Conservation (phyloP, 2,113 vertebrate genomes). For the Notothenia rossii region DNA sequence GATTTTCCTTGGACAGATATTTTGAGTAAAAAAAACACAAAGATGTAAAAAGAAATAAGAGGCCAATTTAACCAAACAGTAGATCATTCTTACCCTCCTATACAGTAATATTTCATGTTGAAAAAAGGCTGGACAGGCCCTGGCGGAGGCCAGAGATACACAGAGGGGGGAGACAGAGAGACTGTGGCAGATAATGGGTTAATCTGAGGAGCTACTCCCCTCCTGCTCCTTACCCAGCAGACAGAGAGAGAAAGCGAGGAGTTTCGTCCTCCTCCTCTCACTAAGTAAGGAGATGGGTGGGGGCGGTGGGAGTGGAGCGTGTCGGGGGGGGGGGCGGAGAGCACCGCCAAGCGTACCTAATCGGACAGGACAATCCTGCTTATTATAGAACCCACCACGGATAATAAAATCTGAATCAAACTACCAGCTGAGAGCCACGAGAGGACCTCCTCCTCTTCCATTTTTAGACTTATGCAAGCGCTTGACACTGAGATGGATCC, state of each 20-base stretch:
- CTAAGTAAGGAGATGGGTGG: conserved; percentile 74
- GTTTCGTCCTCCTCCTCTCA: conserved; percentile 74
- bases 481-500: conserved; percentile 91
- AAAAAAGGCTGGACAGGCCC: background rate
- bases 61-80: no score
- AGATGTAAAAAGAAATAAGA: no score
- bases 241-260: conserved; percentile 39
- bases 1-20: no score
- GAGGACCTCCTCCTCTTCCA: conserved; percentile 89
- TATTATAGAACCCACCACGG: conserved; percentile 89
- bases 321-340: conserved; percentile 57
- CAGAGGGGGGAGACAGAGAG: background rate
- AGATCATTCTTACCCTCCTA: no score
- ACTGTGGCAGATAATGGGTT: conserved; percentile 59
- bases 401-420: conserved; percentile 95
- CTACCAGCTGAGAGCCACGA: conserved; percentile 83
- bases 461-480: conserved; percentile 93
- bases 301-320: conserved; percentile 52
- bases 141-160: background rate
- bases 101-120: background rate
- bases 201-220: conserved; percentile 47
- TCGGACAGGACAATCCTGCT: conserved; percentile 92
- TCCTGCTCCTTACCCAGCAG: conserved; percentile 21
- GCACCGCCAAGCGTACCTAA: conserved; percentile 89
- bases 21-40: no score